phyloP scores from a whole-genome alignment of 2,888 invertebrate species.

The Gerris lacustris region DNA sequence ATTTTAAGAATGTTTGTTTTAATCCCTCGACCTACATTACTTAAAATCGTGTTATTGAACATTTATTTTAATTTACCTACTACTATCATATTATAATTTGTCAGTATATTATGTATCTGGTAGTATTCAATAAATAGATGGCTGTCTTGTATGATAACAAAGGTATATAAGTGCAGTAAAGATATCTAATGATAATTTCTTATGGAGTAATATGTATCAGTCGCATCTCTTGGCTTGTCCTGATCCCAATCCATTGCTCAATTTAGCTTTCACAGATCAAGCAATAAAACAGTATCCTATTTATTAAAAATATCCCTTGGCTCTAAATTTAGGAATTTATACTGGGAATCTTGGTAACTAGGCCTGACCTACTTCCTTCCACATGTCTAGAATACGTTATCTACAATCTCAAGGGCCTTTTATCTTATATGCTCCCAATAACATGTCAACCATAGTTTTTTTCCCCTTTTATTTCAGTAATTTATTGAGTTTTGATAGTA shows the following conservation, averaged over 20 bases:
- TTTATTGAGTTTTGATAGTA: no score
- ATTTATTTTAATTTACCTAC: no score
- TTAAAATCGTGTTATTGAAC: no score
- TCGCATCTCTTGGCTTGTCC: neutral
- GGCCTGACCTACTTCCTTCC: neutral
- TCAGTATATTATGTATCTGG: no score
- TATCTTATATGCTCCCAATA: neutral
- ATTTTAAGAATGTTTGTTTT: no score
- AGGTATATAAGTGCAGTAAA: no score
- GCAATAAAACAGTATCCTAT: neutral
- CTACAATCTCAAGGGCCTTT: slow-evolving; percentile 3
- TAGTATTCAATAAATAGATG: no score
- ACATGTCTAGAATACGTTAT: neutral
- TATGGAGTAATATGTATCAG: no score
- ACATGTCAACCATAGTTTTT: neutral
- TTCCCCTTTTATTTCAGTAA: neutral
- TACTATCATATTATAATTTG: no score
- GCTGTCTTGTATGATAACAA: no score
- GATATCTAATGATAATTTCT: no score
- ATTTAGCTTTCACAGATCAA: neutral
- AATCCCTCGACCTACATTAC: no score
- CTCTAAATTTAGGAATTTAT: slow-evolving; percentile 5
- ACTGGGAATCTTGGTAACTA: neutral
- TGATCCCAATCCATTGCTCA: neutral
- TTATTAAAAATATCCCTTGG: neutral